Percentiles rank a stretch among this genome's conserved stretches.
phyloP scores from a whole-genome alignment of 2,888 invertebrate genomes.

The Asteroscopus sphinx region DNA sequence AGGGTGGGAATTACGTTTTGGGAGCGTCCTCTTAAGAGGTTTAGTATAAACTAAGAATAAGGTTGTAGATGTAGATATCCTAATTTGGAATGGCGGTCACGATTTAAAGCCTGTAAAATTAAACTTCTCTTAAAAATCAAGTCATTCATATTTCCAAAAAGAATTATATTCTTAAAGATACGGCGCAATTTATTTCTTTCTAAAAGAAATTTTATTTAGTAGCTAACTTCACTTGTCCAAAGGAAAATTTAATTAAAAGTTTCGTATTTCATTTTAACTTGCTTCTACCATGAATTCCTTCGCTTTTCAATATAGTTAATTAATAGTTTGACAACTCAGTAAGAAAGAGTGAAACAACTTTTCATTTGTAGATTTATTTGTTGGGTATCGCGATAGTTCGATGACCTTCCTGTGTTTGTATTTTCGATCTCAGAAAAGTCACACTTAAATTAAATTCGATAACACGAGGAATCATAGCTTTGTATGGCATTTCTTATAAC shows the following conservation, averaged over 20 bases:
- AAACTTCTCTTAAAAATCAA: background rate
- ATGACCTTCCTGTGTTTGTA: background rate
- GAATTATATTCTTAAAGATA: conserved; percentile 23
- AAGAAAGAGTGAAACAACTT: conserved; percentile 19
- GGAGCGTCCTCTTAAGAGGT: too few relatives aligned
- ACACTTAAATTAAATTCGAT: too few relatives aligned
- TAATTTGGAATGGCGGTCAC: too few relatives aligned
- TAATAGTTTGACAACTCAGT: conserved; percentile 41
- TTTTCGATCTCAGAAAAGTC: too few relatives aligned
- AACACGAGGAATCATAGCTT: too few relatives aligned
- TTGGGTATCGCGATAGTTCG: background rate
- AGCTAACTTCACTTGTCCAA: conserved; percentile 32
- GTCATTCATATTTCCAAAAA: background rate
- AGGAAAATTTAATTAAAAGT: conserved; percentile 55
- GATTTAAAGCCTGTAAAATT: too few relatives aligned
- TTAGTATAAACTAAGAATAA: too few relatives aligned
- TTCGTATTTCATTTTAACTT: conserved; percentile 52
- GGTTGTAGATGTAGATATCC: too few relatives aligned
- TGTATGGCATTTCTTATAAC: too few relatives aligned
- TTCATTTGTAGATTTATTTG: background rate
- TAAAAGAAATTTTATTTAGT: conserved; percentile 36
- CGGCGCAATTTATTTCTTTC: conserved; percentile 31
- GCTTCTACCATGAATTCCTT: conserved; percentile 11
- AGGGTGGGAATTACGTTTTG: too few relatives aligned
- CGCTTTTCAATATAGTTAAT: conserved; percentile 37